Percentiles rank a stretch among this genome's conserved stretches.
phyloP scores from a whole-genome alignment of 2,888 invertebrate genomes.

The Hirudinaria manillensis region DNA sequence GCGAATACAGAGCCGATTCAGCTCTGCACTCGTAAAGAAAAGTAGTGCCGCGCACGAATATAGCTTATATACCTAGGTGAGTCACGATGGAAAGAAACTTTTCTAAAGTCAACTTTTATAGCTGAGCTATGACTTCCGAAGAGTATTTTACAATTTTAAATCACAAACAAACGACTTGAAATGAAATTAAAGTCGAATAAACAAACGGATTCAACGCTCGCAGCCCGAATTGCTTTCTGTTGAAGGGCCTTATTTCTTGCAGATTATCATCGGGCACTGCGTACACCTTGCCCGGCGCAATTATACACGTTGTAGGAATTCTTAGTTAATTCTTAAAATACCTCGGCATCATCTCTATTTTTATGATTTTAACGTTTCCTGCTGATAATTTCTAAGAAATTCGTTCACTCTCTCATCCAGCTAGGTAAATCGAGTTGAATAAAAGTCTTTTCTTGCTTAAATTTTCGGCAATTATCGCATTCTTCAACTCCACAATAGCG shows the following conservation, averaged over 20 bases:
- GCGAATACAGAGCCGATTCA: not conserved
- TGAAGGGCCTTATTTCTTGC: slow-evolving; percentile 2
- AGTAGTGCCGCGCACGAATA: slow-evolving; percentile 5
- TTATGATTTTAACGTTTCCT: slow-evolving; percentile 9
- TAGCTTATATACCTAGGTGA: slow-evolving; percentile 6
- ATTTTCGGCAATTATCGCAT: slow-evolving; percentile 13
- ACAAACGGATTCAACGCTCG: too few species aligned
- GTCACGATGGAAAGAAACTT: slow-evolving; percentile 1
- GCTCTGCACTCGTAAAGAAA: slow-evolving; percentile 11
- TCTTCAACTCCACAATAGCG: slow-evolving; percentile 5
- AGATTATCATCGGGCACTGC: not conserved
- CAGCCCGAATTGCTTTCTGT: too few species aligned
- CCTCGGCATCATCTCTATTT: slow-evolving; percentile 9
- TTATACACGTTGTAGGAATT: slow-evolving; percentile 25
- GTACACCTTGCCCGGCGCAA: slow-evolving; percentile 10
- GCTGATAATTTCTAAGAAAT: not conserved
- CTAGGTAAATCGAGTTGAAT: slow-evolving; percentile 8
- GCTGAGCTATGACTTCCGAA: not conserved
- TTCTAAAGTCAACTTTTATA: not conserved
- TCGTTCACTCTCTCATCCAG: not conserved
- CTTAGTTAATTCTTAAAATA: slow-evolving; percentile 24
- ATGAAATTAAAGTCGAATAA: too few species aligned
- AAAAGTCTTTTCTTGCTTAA: not conserved
- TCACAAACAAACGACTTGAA: too few species aligned
- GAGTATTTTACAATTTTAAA: not conserved